Percentiles rank a stretch among this genome's conserved stretches.
Conservation (phyloP, 2,888 invertebrate genomes). For the Cryptus armator region DNA sequence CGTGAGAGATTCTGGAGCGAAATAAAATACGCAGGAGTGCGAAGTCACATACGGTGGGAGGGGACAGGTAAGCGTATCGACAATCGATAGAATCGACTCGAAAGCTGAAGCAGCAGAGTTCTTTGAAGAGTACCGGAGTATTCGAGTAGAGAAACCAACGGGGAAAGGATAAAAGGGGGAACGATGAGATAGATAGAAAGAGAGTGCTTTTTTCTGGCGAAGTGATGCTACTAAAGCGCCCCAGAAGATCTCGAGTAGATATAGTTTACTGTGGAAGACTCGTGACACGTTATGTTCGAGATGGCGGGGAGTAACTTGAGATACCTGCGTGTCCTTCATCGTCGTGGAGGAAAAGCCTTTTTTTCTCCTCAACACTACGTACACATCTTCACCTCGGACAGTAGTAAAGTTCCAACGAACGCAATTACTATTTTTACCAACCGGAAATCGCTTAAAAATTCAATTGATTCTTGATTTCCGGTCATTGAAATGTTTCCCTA, state of each 20-base stretch:
- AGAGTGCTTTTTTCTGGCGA: constrained; percentile 52
- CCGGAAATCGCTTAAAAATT: background rate
- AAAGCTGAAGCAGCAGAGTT: constrained; percentile 63
- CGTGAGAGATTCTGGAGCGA: background rate
- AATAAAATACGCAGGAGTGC: constrained; percentile 4
- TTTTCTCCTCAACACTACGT: background rate
- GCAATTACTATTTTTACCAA: background rate
- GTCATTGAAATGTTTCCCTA: background rate
- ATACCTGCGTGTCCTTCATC: constrained; percentile 18
- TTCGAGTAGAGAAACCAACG: constrained; percentile 34
- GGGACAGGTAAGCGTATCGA: constrained; percentile 46
- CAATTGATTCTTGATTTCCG: background rate
- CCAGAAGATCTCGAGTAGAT: constrained; percentile 48
- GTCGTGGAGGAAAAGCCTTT: background rate
- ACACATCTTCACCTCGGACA: background rate
- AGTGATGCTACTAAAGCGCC: constrained; percentile 55
- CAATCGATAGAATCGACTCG: constrained; percentile 70
- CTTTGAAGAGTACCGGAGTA: constrained; percentile 55
- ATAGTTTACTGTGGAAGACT: constrained; percentile 22
- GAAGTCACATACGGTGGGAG: background rate
- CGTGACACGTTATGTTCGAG: constrained; percentile 26
- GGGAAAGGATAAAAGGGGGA: constrained; percentile 63
- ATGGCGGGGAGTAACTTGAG: constrained; percentile 45
- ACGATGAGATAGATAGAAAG: constrained; percentile 64
- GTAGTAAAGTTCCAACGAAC: background rate